These are phyloP conservation scores for Cydia amplana DNA, from an alignment of 1,140 invertebrate species.

Conservation along the genomic window DNA sequence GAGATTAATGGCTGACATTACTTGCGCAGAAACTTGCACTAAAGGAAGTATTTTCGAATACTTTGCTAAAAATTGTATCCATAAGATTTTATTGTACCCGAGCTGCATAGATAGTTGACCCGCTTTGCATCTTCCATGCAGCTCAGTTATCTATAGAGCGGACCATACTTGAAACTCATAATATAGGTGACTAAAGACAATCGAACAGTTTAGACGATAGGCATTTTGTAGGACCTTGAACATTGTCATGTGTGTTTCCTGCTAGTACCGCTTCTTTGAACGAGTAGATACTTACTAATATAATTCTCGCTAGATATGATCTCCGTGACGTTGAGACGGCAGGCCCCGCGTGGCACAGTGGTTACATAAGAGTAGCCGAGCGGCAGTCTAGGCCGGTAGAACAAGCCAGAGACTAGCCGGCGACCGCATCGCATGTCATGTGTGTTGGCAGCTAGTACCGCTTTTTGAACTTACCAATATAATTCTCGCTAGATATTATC, in stretches of 20 bases:
- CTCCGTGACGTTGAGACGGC: constrained; percentile 93
- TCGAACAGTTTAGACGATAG: constrained; percentile 87
- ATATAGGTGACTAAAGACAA: constrained; percentile 90
- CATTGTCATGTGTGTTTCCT: constrained; percentile 82
- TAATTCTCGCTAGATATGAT: constrained; percentile 91
- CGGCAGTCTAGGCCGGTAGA: constrained; percentile 84
- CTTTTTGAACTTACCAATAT: constrained; percentile 87
- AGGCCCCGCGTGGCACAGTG: constrained; percentile 91
- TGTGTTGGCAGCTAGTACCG: constrained; percentile 83
- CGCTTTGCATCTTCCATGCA: constrained; percentile 84
- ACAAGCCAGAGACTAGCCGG: constrained; percentile 90
- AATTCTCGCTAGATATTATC: constrained; percentile 90
- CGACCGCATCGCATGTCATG: constrained; percentile 85
- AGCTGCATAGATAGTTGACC: no score
- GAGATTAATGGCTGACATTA: background rate
- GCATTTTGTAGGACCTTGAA: constrained; percentile 90
- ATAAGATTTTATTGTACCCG: no score
- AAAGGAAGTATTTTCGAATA: constrained; percentile 1
- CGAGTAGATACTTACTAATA: constrained; percentile 84
- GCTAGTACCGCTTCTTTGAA: constrained; percentile 83
- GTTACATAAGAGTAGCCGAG: constrained; percentile 92
- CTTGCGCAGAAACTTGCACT: background rate
- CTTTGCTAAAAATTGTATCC: no score
- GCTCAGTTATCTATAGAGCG: constrained; percentile 75
- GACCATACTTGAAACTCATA: no score